These are phyloP conservation scores for Myotis lucifugus DNA, from an alignment of 2,113 vertebrate genomes.

Conservation along the genomic window DNA sequence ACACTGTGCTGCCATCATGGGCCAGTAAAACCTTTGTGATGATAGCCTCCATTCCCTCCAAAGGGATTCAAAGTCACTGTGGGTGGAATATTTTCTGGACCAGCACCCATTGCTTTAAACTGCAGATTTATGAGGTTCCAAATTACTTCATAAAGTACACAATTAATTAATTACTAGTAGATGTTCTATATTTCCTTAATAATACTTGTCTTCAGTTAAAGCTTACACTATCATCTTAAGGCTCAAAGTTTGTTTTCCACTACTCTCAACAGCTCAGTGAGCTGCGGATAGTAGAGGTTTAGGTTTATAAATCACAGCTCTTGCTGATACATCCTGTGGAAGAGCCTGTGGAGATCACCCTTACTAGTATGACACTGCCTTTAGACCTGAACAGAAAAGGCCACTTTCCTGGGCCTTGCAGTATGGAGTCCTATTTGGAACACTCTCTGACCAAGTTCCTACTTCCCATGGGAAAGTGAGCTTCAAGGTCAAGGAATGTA, in stretches of 20 bases:
- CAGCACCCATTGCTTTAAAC: neutral
- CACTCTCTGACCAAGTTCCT: neutral
- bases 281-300: neutral
- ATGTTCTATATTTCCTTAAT: neutral
- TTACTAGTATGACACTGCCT: neutral
- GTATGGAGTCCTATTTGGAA: neutral
- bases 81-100: neutral
- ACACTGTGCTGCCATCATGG: neutral
- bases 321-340: neutral
- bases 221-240: neutral
- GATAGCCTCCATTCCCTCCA: neutral
- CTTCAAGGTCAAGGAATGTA: neutral
- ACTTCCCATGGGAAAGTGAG: neutral
- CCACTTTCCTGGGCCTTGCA: neutral
- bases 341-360: neutral
- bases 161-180: neutral
- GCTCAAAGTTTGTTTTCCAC: neutral
- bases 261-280: neutral
- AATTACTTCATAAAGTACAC: constrained; percentile 20
- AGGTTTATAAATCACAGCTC: neutral
- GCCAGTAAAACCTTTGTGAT: neutral
- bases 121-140: constrained; percentile 36
- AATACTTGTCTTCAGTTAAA: neutral
- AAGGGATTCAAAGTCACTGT: neutral
- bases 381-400: neutral